These are phyloP conservation scores for Tenthredo livida DNA, from an alignment of 2,888 invertebrate species.

Conservation along the genomic window DNA sequence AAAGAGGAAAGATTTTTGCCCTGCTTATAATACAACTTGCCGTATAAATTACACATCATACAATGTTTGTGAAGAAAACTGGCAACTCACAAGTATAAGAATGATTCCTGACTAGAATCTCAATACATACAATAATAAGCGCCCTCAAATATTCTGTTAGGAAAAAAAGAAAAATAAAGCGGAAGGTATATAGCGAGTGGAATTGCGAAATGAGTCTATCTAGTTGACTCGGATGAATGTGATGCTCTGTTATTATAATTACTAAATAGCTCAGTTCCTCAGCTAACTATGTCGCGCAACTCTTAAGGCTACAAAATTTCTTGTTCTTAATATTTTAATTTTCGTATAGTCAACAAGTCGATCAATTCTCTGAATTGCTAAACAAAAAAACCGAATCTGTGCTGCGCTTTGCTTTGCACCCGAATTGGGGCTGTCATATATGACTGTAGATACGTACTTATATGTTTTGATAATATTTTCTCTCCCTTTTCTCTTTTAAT, in stretches of 20 bases:
- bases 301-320: background rate
- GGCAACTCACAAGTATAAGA: background rate
- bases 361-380: background rate
- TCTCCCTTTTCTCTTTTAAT: background rate
- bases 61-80: background rate
- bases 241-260: constrained; percentile 12
- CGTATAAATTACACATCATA: background rate
- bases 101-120: constrained; percentile 26
- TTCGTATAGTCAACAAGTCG: background rate
- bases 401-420: background rate
- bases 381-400: background rate
- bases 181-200: background rate
- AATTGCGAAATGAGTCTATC: background rate
- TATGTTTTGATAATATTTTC: background rate
- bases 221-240: background rate
- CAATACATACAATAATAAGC: background rate
- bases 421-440: background rate
- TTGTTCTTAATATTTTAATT: constrained; percentile 5
- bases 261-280: background rate
- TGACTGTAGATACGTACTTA: background rate
- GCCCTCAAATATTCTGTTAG: constrained; percentile 8
- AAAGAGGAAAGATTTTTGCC: background rate
- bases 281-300: background rate
- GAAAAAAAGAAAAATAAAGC: constrained; percentile 13
- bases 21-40: background rate